Conservation (phyloP, 2,797 vertebrate species). For the Acropternis orthonyx region DNA sequence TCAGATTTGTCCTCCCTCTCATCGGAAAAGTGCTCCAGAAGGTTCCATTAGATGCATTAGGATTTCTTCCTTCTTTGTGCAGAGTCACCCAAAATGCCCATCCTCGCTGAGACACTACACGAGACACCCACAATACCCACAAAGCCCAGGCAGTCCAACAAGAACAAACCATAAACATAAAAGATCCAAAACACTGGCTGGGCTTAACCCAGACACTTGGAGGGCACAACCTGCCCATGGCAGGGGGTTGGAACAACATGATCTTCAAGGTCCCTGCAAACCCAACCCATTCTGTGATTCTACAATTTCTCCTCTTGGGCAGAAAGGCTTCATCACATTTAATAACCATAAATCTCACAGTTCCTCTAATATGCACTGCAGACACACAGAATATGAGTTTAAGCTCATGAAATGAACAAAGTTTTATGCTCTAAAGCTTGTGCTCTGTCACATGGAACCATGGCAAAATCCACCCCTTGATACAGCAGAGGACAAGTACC, state of each 20-base stretch:
- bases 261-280: not conserved
- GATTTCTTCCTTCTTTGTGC: not conserved
- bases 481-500: not conserved
- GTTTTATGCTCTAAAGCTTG: not conserved
- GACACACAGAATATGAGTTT: not conserved
- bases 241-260: not conserved
- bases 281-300: not conserved
- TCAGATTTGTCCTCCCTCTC: not conserved
- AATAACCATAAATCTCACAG: not conserved
- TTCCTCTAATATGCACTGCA: not conserved
- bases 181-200: not conserved
- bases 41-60: not conserved
- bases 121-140: not conserved
- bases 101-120: not conserved
- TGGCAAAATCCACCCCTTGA: rapidly evolving
- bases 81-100: not conserved
- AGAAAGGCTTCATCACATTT: not conserved
- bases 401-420: not conserved
- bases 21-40: not conserved
- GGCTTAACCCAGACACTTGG: not conserved
- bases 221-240: not conserved
- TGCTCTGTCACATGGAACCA: not conserved
- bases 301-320: not conserved
- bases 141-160: not conserved
- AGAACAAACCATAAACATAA: not conserved